Evolutionary conservation across 2,113 vertebrate genomes (phyloP), one percentile per base, ranked within the genome.

Genomic region (Phoxinus phoxinus): DNA sequence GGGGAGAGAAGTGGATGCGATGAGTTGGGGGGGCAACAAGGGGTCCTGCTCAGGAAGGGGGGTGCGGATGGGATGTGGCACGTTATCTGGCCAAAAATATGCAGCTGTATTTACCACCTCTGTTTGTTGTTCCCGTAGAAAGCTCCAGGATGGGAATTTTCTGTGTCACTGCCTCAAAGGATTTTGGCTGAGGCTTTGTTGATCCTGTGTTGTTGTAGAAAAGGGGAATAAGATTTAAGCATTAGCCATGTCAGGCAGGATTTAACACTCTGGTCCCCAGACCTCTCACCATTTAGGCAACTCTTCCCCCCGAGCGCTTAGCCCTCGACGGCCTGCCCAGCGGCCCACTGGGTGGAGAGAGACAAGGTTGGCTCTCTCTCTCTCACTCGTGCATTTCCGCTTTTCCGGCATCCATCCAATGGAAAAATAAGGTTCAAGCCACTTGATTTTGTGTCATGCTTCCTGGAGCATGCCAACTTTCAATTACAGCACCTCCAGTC

Each of bases 91-190:
- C 93, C 92, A 94, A 93, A 92, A 94, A 94, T 95, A 94, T 95
- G 95, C 96, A 96, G 96, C 96, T 96, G 96, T 96, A 96, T 96
- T 96, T 97, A 95, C 96, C 92, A 95, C 93, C 93, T 94, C 94
- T 96, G 93, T 96, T 97, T 96, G 96, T 95, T 96, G 96, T 97
- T 96, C 90, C 95, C 95, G 95, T 93, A 95, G 96, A 76, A 95
- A 96, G 96, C 95, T 94, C 91, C 88, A 11, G 91, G 94, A 94
- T 95, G 95, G 94, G 96, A 96, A 96, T 97, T 97, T 97, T 97
- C 96, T 96, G 97, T 97, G 96, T 97, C 96, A 96, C 94, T 97
- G 96, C 92, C 92, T 96, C 94, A 93, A 95, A 96, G 96, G 96
- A 97, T 96, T 97, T 96, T 95, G 95, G 95, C 95, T 94, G 93